A percentile compares a stretch with the other conserved stretches of the same genome.
These are phyloP conservation scores for Podarcis raffonei DNA, from an alignment of 2,113 vertebrate species.

Conservation along the genomic window DNA sequence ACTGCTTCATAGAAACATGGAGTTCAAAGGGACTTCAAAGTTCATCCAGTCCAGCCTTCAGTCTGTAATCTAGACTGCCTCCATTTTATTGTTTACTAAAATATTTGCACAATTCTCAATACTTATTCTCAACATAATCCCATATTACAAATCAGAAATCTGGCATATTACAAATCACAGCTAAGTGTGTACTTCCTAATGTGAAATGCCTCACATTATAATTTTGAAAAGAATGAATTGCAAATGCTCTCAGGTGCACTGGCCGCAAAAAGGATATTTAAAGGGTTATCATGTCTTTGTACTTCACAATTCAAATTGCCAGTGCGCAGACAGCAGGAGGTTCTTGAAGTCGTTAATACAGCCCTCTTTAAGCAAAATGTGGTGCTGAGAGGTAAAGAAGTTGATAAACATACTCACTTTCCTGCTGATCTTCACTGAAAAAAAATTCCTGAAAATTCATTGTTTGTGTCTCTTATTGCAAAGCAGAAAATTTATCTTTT, in stretches of 20 bases:
- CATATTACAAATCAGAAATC: neutral
- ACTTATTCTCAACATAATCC: neutral
- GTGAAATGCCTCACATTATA: conserved; percentile 9
- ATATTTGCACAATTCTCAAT: neutral
- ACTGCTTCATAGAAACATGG: neutral
- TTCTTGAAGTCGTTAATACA: conserved; percentile 47
- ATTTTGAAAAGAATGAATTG: neutral
- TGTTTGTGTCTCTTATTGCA: conserved; percentile 63
- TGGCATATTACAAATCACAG: neutral
- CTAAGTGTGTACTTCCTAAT: neutral
- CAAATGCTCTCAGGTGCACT: neutral
- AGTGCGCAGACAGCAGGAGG: conserved; percentile 24
- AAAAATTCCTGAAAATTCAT: conserved; percentile 55
- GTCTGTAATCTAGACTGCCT: neutral
- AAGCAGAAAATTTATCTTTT: conserved; percentile 68
- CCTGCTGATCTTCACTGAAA: conserved; percentile 64
- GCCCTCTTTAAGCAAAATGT: conserved; percentile 41
- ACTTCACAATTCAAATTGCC: neutral
- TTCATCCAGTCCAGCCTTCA: too few species aligned
- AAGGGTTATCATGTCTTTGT: neutral
- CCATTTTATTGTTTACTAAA: conserved; percentile 4
- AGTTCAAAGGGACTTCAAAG: too few species aligned
- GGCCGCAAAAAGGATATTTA: conserved; percentile 19
- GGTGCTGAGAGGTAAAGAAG: conserved; percentile 32
- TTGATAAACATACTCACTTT: conserved; percentile 56